phyloP scores from a whole-genome alignment of 2,888 invertebrate species.

The Lutraria lutraria region DNA sequence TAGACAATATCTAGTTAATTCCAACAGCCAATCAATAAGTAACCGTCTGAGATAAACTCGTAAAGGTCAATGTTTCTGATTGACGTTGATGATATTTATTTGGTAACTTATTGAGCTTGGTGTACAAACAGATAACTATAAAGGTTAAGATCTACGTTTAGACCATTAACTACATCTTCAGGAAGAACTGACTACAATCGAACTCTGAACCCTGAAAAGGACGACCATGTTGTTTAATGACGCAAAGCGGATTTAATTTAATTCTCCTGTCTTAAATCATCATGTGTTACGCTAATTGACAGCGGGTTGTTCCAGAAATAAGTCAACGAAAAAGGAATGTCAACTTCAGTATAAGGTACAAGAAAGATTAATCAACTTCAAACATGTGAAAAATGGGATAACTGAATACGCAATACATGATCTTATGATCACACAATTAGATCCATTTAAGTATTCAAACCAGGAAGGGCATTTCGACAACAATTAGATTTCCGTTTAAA shows the following conservation, averaged over 20 bases:
- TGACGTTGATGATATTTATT: background rate
- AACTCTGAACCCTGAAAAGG: background rate
- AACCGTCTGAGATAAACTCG: background rate
- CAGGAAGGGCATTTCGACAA: too few relatives aligned
- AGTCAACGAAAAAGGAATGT: background rate
- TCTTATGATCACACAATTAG: too few relatives aligned
- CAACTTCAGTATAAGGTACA: too few relatives aligned
- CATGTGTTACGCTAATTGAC: background rate
- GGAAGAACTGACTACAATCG: background rate
- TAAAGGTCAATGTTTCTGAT: background rate
- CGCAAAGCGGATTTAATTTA: background rate
- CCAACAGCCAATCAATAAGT: background rate
- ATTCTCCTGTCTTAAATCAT: background rate
- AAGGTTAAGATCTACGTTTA: background rate
- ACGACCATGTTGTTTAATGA: background rate
- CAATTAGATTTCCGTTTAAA: too few relatives aligned
- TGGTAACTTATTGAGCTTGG: background rate
- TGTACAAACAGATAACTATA: background rate
- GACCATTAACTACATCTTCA: background rate
- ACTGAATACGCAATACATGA: too few relatives aligned
- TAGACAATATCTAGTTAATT: constrained; percentile 3
- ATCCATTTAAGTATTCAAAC: too few relatives aligned
- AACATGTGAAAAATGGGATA: too few relatives aligned
- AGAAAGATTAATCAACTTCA: too few relatives aligned
- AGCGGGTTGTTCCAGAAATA: background rate